phyloP scores from a whole-genome alignment of 2,797 vertebrate genomes.

The Bradypodion ventrale region DNA sequence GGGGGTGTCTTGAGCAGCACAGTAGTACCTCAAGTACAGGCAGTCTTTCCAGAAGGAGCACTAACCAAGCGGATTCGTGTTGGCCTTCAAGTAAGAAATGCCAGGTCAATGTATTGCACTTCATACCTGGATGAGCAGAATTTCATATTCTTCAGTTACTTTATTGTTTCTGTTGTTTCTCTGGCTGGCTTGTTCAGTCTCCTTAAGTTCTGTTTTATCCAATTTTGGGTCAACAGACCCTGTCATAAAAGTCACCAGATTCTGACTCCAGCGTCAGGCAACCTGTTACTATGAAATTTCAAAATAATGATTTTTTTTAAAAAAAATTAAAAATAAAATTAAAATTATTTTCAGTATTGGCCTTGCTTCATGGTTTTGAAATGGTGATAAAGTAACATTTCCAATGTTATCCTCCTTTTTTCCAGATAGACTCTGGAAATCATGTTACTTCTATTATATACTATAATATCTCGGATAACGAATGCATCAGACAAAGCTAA shows the following conservation, averaged over 20 bases:
- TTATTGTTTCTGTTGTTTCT: background rate
- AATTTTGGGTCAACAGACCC: background rate
- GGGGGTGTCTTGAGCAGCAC: constrained; percentile 96
- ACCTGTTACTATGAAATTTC: too few species aligned
- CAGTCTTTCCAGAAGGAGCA: constrained; percentile 95
- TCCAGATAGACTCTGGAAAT: background rate
- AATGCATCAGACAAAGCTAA: too few species aligned
- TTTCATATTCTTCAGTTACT: background rate
- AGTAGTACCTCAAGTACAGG: constrained; percentile 93
- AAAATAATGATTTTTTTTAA: too few species aligned
- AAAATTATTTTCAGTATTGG: too few species aligned
- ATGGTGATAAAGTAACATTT: too few species aligned
- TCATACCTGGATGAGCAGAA: background rate
- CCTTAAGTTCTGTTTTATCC: background rate
- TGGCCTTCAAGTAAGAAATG: constrained; percentile 88
- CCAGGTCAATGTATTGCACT: too few species aligned
- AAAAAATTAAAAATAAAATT: too few species aligned
- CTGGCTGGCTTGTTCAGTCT: background rate
- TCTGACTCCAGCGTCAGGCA: background rate
- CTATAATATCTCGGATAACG: too few species aligned
- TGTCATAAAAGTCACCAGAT: background rate
- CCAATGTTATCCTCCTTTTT: background rate
- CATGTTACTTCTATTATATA: background rate
- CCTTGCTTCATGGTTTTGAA: background rate
- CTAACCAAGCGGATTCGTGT: constrained; percentile 96